Base-by-base conservation (phyloP, 2,888 invertebrate species). In the Tromatobia lineatoria region DNA sequence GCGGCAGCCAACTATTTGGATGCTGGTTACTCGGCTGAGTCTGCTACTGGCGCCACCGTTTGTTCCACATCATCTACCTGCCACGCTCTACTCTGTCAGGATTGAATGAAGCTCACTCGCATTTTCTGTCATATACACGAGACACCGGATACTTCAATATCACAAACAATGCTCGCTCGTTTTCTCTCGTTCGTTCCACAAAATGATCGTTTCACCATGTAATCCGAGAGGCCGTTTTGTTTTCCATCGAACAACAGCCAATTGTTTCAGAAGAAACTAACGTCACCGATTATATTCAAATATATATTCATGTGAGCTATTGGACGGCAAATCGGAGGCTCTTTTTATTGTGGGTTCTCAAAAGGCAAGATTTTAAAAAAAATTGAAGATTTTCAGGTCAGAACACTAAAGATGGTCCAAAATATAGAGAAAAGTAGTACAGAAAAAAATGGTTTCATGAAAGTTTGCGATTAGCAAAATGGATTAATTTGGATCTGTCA, bases 81-180 rank as follows among this genome's bases (percentile, higher is more conserved):
- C 23, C 45, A 42, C 45, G 29, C 34, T 54, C n/a, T 42, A 23
- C 42, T 47, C 29, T 20, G 64, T 70, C 61, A 45, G 47, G 61
- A 59, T 38, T 66, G 45, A 15, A 38, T 71, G 23, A 70, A 57
- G 18, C 29, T 73, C n/a, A 18, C 64, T 34, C 38, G 38, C 82
- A 78, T 85, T 71, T 82, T 87, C 87, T 88, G 90, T 90, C 90
- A 89, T 88, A 85, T 89, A 85, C 88, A 90, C 83, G 81, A 82
- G 82, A 87, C 80, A 76, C 79, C 82, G 67, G 76, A 38, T 61
- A 71, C 76, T 82, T 71, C 54, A 54, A 64, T 54, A 78, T 50
- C 64, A 52, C 45, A 70, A 38, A 77, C 76, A 50, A 76, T 76
- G 75, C 59, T 50, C 42, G 18, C 47, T 64, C 67, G 67, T 74